Base-by-base conservation (phyloP, 2,113 vertebrate genomes). In the Xiphias gladius region DNA sequence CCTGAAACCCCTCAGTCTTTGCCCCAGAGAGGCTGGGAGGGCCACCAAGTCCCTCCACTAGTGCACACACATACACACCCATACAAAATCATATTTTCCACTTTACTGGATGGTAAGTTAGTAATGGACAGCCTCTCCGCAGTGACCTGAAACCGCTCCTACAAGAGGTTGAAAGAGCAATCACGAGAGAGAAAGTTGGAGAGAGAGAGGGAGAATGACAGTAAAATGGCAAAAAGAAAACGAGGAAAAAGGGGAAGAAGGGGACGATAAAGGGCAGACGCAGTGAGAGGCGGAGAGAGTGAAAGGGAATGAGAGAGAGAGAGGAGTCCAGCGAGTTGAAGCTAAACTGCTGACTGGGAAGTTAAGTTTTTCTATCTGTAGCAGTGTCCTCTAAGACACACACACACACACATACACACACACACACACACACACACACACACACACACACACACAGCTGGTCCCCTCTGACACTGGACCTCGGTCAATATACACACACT, bases 141-240 rank as follows among this genome's bases (percentile, higher is more conserved):
- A 69, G 79, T 61, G 91, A 88, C 89, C 92, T 89, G 80, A 86
- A 89, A 89, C 84, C 80, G 86, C 63, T 92, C 85, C 83, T 85
- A 59, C 64, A 80, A 85, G 85, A 90, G 86, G 87, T 70, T 84
- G 88, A 85, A 84, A 85, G 77, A 83, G 86, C 74, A 86, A 71
- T 83, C 74, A 84, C 66, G 80, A 55, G 52, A 32, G 57, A 48
- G 57, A 52, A 64, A 22, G 50, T 6, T 52, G n/a, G 52, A 30
- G 52, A 20, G 32, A 7, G 66, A 11, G 54, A 22, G 41, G 50
- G 30, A 43, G 59, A 55, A 14, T 28, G 82, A 67, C 66, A 57
- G 76, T 58, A 37, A 79, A 82, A 79, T 65, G 76, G 79, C 76
- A 85, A 73, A 72, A 76, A 68, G 14, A 86, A 68, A 65, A 58